Evolutionary conservation across 2,113 vertebrate species (phyloP), one percentile per base, ranked within the genome.

Genomic region (Brachirus orientalis): DNA sequence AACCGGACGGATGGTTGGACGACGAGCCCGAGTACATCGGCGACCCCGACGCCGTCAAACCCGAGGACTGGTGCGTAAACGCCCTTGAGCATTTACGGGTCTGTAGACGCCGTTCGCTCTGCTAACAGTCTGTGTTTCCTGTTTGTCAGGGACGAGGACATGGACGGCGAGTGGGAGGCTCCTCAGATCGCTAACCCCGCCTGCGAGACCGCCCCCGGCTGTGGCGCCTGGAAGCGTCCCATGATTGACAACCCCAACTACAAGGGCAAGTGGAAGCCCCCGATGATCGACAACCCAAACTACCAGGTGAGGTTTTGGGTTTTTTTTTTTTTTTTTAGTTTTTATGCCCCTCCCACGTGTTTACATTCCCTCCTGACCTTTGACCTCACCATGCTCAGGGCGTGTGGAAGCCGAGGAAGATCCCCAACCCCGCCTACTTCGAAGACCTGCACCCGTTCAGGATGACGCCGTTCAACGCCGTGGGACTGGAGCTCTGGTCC

Each of bases 151-250:
- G 98, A 99, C 83, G 96, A 98, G 88, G 97, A 99, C 75, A 99
- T 99, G 98, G 98, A 99, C 2, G 98, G 98, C 1, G 97, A 99
- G 35, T 99, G 98, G 98, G 97, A 98, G 77, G 96, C 98, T 35
- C 97, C 97, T 64, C 97, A 99, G 89, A 88, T 98, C 55, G 94
- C 96, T 16, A 99, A 98, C 86, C 92, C 98, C 0, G 95, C 94
- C 73, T 99, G 97, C 54, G 96, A 98, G 80, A 47, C 94, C 0
- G 96, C 97, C 6, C 95, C 97, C 9, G 98, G 97, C 55, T 99
- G 98, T 59, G 96, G 97, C 16, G 82, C 86, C 53, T 99, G 98
- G 98, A 94, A 97, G 54, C 89, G 95, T 1, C 97, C 98, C 0
- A 91, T 94, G 93, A 94, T 97, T 28, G 97, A 98, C 82, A 99